These are phyloP conservation scores for Aplidium turbinatum DNA, from an alignment of 23 tunicate genomes.

Conservation along the genomic window DNA sequence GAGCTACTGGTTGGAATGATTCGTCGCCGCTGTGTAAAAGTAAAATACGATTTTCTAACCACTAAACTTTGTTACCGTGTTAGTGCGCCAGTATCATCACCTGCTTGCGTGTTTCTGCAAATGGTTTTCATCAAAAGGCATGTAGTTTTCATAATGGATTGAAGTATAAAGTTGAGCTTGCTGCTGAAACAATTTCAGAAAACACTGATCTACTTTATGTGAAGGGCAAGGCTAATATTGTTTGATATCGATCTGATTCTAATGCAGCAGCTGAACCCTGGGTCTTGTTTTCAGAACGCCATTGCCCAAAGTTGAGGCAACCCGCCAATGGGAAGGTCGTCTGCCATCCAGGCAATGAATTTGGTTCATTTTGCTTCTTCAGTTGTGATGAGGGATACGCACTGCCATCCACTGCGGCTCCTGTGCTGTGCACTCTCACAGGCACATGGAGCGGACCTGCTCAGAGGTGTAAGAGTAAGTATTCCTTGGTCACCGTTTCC, in stretches of 20 bases:
- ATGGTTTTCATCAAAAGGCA: too few species aligned
- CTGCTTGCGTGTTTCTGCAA: too few species aligned
- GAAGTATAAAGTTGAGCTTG: too few species aligned
- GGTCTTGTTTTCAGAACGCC: conserved; percentile 21
- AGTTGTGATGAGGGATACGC: conserved; percentile 60
- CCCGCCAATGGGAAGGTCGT: conserved; percentile 32
- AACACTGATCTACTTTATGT: too few species aligned
- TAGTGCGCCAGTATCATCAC: too few species aligned
- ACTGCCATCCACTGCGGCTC: conserved; percentile 15
- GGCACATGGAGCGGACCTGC: conserved; percentile 53
- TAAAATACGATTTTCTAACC: too few species aligned
- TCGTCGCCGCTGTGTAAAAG: conserved; percentile 50
- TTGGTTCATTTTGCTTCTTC: conserved; percentile 44
- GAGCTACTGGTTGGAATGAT: conserved; percentile 49
- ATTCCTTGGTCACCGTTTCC: background rate
- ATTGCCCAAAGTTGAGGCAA: conserved; percentile 24
- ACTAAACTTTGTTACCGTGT: too few species aligned
- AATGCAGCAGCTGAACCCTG: too few species aligned
- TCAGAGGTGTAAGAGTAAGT: conserved; percentile 57
- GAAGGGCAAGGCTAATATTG: too few species aligned
- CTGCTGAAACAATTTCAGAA: too few species aligned
- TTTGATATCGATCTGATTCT: too few species aligned
- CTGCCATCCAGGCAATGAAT: conserved; percentile 26
- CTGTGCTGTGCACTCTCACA: conserved; percentile 39
- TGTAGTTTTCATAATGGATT: too few species aligned